Conservation (phyloP, 2,113 vertebrate genomes). For the Sigmodon hispidus region DNA sequence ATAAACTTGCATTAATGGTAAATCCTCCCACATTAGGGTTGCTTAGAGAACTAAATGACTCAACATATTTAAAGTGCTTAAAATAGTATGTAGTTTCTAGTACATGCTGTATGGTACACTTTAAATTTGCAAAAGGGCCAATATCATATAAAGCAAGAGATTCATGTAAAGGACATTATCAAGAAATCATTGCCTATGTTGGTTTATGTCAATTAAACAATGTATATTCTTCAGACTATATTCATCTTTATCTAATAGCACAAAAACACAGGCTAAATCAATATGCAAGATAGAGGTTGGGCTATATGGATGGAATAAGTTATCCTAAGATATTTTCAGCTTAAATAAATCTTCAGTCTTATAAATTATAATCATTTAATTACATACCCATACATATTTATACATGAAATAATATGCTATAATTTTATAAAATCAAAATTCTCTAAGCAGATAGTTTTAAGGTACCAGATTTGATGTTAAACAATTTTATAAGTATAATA, state of each 20-base stretch:
- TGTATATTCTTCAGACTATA: background rate
- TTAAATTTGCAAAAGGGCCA: background rate
- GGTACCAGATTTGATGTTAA: background rate
- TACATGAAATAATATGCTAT: background rate
- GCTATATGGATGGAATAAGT: background rate
- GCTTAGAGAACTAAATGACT: background rate
- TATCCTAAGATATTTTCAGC: background rate
- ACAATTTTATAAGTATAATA: background rate
- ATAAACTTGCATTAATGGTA: background rate
- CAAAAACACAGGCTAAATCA: background rate
- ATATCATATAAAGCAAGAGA: background rate
- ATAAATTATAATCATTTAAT: background rate
- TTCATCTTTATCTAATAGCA: background rate
- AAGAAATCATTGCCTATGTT: too few relatives aligned
- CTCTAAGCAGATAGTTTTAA: background rate
- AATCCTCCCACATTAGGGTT: background rate
- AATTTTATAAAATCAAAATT: background rate
- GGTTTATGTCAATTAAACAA: background rate
- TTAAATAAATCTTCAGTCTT: background rate
- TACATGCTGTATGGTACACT: background rate
- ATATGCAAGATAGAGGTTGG: background rate
- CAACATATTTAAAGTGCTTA: background rate
- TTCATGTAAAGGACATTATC: background rate
- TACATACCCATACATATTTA: background rate
- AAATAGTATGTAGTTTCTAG: rapidly evolving